Conservation (phyloP, 2,888 invertebrate genomes). For the Hipparchia sbordonii region DNA sequence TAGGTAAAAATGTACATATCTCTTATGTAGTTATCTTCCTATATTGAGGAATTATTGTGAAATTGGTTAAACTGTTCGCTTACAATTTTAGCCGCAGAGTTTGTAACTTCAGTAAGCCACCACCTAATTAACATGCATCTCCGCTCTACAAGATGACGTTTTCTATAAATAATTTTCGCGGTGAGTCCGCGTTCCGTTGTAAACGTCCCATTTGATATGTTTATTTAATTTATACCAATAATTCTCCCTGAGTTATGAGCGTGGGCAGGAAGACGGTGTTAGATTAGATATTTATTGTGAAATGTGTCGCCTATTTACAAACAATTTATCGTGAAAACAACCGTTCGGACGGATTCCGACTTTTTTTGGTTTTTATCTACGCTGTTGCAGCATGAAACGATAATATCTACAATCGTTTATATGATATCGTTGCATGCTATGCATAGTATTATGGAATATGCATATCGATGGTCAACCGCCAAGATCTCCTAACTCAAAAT, state of each 20-base stretch:
- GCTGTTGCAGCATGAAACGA: background rate
- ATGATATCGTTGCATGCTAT: background rate
- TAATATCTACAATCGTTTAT: background rate
- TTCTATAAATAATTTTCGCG: slow-evolving; percentile 65
- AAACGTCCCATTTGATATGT: slow-evolving; percentile 73
- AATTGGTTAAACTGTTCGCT: background rate
- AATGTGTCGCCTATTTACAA: slow-evolving; percentile 68
- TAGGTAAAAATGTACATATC: too few relatives aligned
- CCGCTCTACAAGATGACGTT: slow-evolving; percentile 28
- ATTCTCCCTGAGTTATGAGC: slow-evolving; percentile 75
- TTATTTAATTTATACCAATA: slow-evolving; percentile 80
- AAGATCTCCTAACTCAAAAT: too few relatives aligned
- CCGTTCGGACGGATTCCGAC: slow-evolving; percentile 16
- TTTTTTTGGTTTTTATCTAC: slow-evolving; percentile 1
- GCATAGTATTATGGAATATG: too few relatives aligned
- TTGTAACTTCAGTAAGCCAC: slow-evolving; percentile 11
- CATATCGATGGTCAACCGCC: too few relatives aligned
- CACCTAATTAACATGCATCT: slow-evolving; percentile 36
- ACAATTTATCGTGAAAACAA: slow-evolving; percentile 64
- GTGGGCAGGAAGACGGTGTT: slow-evolving; percentile 78
- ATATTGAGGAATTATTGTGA: background rate
- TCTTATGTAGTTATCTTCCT: background rate
- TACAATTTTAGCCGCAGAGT: slow-evolving; percentile 1
- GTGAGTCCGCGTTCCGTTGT: slow-evolving; percentile 66
- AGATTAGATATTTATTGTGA: slow-evolving; percentile 69